Base-by-base conservation (phyloP, 1,140 invertebrate genomes). In the Delia radicum region DNA sequence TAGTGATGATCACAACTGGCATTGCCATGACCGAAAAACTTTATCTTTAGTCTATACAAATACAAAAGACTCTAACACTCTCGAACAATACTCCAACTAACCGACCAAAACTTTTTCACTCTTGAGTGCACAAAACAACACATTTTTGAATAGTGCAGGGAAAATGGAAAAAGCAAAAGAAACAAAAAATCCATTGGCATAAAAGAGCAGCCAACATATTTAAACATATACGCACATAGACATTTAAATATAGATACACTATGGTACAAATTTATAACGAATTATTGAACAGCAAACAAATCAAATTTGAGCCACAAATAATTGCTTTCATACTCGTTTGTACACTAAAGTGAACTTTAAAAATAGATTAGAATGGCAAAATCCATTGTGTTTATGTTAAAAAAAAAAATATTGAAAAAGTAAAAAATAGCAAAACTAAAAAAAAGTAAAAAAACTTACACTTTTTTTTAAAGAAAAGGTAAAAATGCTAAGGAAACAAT, bases 71-170 rank as follows among this genome's bases (percentile, higher is more conserved):
- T 48, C 18, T 48, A 67, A 67, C 65, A 67, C 65, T 67, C 31
- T 67, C 13, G 65, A 67, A 67, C 65, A 67, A 67, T 67, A 67
- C 65, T 67, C 65, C 29, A 67, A 67, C 65, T 33, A 67, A 67
- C 65, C 65, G 65, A 67, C 65, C 65, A 67, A 67, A 67, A 67
- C 65, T 67, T 67, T 67, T 67, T 67, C 63, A 67, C 65, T 67
- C 65, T 67, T 67, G 28, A 67, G 65, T 67, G 65, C 65, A 67
- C 65, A 67, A 33, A 67, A 67, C n/a, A n/a, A n/a, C 65, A 67
- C 65, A 67, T 26, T 67, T 67, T 31, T 21, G 18, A 67, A 67
- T 67, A 33, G 3, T 48, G 46, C 46, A 48, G 46, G 31, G 5
- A 33, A 33, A 33, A 33, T 33, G 31, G 5, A 18, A 48, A 48